Evolutionary conservation across 2,113 vertebrate genomes (phyloP), one percentile per base, ranked within the genome.

Genomic region (Tor tambroides): DNA sequence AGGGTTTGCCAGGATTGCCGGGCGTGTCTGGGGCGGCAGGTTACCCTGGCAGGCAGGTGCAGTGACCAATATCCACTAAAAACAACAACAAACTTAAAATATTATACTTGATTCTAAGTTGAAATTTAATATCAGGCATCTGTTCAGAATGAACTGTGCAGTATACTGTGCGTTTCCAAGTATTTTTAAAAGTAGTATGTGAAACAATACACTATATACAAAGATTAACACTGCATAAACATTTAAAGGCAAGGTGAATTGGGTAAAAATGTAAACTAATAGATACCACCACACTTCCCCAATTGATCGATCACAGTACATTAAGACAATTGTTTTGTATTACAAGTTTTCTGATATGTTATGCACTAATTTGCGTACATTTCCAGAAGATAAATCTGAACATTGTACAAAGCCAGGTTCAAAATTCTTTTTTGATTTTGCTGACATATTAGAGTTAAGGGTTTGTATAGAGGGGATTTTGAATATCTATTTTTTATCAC

Each of bases 21-120:
- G 98, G 98, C 89, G 94, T 92, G 89, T 81, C 89, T 51, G 98
- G 98, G 74, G 93, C 95, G 86, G 94, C 93, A 94, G 98, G 98
- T 96, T 99, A 97, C 95, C 97, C 97, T 98, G 98, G 98, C 97
- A 99, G 98, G 98, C 98, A 99, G 98, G 98, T 99, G 97, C 98
- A 99, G 98, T 99, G 96, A 97, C 95, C 96, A 92, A 91, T 90
- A 91, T 91, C 92, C 71, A 89, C 88, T 72, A 72, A 72, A 38
- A 38, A 23, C 61, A 28, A 28, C 63, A 65, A 41, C 10, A 19
- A 32, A 69, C 32, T 71, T 71, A 4, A 71, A 35, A 23, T 56
- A 32, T 35, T 9, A 71, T 9, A 32, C 30, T 35, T 6, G 28
- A 67, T 30, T 17, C 28, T 9, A 32, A 35, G 35, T 69, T 23